Evolutionary conservation across 2,888 invertebrate genomes (phyloP), one percentile per base, ranked within the genome.

Genomic region (Andrena dorsata): DNA sequence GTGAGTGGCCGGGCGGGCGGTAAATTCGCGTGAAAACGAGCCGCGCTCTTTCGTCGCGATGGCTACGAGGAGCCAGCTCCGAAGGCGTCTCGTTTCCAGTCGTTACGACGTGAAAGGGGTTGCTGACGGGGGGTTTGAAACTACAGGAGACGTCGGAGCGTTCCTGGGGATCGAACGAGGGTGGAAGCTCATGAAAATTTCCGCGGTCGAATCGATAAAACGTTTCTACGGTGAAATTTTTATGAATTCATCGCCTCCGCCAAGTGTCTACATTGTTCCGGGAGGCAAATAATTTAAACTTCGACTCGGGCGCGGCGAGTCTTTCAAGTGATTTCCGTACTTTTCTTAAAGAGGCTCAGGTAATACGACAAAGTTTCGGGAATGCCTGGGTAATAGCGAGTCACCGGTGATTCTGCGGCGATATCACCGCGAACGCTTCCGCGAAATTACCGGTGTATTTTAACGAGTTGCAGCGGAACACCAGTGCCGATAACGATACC

Each of bases 1-100:
- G 82, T 84, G 86, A 91, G 87, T 87, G 86, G 86, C 30, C 23
- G 47, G 60, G 16, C n/a, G 58, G 35, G 30, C 13, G 51, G 41
- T 71, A 71, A 80, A 64, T 68, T 66, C 69, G 65, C 47, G 63
- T 30, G 80, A 77, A 70, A 76, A 75, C 70, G 73, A 80, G 70
- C 73, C 41, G 41, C 41, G 71, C 7, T 63, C 70, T 56, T 66
- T 51, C 16, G 35, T 56, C 47, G 61, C 61, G 74, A 79, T 75
- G 70, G 65, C 60, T 72, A 83, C 61, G 56, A 77, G 32, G 58
- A 51, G 49, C 49, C 53, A 30, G 76, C 66, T 35, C 63, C 61
- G 53, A 72, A 78, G 53, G 16, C 10, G n/a, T 4, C 32, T 35
- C 10, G 20, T 32, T 58, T 49, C 35, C 4, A 30, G 16, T 47